Percentiles rank a stretch among this genome's conserved stretches.
These are phyloP conservation scores for Orthosia incerta DNA, from an alignment of 2,888 invertebrate species.

Conservation along the genomic window DNA sequence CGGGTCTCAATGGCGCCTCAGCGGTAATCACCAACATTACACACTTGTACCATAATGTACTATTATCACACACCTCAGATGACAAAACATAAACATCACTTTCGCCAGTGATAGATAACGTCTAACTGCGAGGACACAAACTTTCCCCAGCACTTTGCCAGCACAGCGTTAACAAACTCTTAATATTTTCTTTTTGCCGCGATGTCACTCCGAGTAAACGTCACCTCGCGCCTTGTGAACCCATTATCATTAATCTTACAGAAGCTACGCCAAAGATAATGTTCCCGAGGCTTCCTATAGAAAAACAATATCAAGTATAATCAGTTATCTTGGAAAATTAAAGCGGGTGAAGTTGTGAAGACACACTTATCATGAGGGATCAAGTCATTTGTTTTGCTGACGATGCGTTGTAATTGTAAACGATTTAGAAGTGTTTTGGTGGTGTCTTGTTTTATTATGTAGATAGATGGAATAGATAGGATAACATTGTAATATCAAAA, in stretches of 20 bases:
- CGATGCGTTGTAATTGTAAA: constrained; percentile 57
- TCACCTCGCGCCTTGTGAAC: constrained; percentile 83
- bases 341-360: constrained; percentile 62
- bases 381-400: constrained; percentile 61
- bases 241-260: constrained; percentile 87
- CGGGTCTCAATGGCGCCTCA: too few relatives aligned
- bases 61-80: neutral
- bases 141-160: constrained; percentile 66
- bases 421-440: constrained; percentile 22
- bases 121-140: constrained; percentile 55
- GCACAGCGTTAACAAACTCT: constrained; percentile 73
- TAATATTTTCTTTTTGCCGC: constrained; percentile 79
- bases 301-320: constrained; percentile 82
- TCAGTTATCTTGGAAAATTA: constrained; percentile 74
- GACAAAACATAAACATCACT: constrained; percentile 9
- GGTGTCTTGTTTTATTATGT: neutral
- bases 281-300: constrained; percentile 79
- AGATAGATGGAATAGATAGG: neutral
- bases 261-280: constrained; percentile 83
- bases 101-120: constrained; percentile 42
- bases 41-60: too few relatives aligned
- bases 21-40: too few relatives aligned
- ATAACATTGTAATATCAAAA: neutral
- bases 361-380: constrained; percentile 64
- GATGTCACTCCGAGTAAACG: constrained; percentile 72